phyloP scores from a whole-genome alignment of 1,140 invertebrate species.

The Musca domestica region DNA sequence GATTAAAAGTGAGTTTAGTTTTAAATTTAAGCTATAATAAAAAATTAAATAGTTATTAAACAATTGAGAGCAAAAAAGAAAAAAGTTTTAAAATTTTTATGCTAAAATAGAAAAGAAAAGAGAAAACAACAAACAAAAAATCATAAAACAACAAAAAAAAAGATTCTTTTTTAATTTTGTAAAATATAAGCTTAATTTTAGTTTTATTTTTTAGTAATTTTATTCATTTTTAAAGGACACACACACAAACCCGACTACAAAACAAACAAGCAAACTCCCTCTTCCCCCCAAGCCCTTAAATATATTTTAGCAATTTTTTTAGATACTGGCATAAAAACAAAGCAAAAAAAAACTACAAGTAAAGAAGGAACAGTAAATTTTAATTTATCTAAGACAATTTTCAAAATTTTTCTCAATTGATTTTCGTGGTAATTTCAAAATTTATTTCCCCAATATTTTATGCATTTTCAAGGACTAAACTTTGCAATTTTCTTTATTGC shows the following conservation, averaged over 20 bases:
- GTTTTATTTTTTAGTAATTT: slow-evolving; percentile 14
- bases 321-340: not conserved
- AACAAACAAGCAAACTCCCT: too few species aligned
- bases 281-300: too few species aligned
- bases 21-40: slow-evolving; percentile 27
- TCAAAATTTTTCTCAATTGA: too few species aligned
- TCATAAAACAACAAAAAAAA: not conserved
- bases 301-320: slow-evolving; percentile 2
- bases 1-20: slow-evolving; percentile 21
- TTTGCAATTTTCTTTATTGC: too few species aligned
- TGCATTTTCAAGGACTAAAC: too few species aligned
- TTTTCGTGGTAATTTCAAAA: too few species aligned
- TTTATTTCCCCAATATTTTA: too few species aligned
- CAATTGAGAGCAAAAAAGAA: slow-evolving; percentile 2
- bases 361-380: too few species aligned
- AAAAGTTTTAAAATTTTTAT: slow-evolving; percentile 24
- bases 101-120: slow-evolving; percentile 17
- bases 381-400: too few species aligned
- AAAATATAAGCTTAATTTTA: slow-evolving; percentile 13
- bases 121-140: slow-evolving; percentile 7
- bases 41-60: slow-evolving; percentile 34
- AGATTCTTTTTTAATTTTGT: slow-evolving; percentile 17
- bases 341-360: too few species aligned
- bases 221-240: slow-evolving; percentile 12
- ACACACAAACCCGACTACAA: slow-evolving; percentile 1